These are phyloP conservation scores for Pelecanoides urinatrix DNA, from an alignment of 2,113 vertebrate species.

Conservation along the genomic window DNA sequence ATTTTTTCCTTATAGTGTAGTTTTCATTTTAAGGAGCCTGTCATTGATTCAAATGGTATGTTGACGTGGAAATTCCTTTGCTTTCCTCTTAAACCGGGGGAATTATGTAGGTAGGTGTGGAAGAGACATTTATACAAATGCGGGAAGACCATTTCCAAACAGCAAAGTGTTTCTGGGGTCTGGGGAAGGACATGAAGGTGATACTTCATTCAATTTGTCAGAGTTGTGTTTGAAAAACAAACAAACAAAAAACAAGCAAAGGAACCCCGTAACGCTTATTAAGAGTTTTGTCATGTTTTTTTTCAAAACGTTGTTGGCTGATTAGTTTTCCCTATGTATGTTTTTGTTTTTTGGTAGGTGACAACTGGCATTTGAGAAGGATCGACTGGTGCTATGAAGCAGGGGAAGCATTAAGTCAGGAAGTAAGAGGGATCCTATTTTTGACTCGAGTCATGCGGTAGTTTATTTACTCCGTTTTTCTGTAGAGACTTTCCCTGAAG, in stretches of 20 bases:
- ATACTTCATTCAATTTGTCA: neutral
- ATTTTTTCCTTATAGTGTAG: neutral
- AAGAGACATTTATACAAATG: neutral
- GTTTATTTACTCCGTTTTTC: neutral
- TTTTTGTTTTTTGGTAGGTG: conserved; percentile 40
- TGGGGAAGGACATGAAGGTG: neutral
- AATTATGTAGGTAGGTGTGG: neutral
- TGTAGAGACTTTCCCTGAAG: neutral
- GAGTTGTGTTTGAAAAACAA: neutral
- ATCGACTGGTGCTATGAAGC: conserved; percentile 38
- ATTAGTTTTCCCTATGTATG: neutral
- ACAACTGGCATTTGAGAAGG: conserved; percentile 56
- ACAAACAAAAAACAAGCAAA: too few species aligned
- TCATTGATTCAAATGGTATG: neutral
- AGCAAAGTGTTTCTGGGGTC: neutral
- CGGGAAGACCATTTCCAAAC: neutral
- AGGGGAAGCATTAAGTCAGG: conserved; percentile 22
- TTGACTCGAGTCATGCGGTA: neutral
- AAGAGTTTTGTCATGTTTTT: neutral
- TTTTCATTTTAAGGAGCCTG: neutral
- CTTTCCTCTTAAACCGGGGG: neutral
- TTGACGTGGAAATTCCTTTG: neutral
- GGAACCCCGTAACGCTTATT: too few species aligned
- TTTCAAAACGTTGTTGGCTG: neutral
- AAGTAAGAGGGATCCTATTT: neutral